A percentile compares a stretch with the other conserved stretches of the same genome.
Evolutionary conservation across 2,797 vertebrate species (phyloP).

Genomic region (Allobates femoralis): DNA sequence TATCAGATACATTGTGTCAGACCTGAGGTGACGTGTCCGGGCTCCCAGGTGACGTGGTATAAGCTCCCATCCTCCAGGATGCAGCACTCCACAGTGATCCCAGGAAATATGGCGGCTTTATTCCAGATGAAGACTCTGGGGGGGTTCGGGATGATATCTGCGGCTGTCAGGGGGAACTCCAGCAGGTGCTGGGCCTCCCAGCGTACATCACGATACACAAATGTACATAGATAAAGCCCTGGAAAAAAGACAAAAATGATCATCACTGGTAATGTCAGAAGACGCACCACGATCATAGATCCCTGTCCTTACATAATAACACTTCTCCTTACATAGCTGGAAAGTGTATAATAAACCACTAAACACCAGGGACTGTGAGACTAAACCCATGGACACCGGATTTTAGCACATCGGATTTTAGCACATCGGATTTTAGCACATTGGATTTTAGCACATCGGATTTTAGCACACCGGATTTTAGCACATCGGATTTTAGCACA

Average conservation of each 20-base stretch:
- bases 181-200: constrained; percentile 59
- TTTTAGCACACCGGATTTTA: too few relatives aligned
- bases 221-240: constrained; percentile 68
- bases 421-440: too few relatives aligned
- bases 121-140: constrained; percentile 65
- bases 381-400: too few relatives aligned
- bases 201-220: constrained; percentile 54
- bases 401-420: too few relatives aligned
- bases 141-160: constrained; percentile 61
- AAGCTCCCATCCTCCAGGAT: constrained; percentile 28
- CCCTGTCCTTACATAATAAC: too few relatives aligned
- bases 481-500: too few relatives aligned
- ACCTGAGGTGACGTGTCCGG: constrained; percentile 17
- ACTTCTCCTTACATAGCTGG: too few relatives aligned
- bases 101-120: neutral
- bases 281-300: neutral
- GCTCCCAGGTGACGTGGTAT: constrained; percentile 66
- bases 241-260: neutral
- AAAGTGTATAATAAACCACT: too few relatives aligned
- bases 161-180: constrained; percentile 47
- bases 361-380: neutral
- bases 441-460: too few relatives aligned
- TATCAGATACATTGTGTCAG: neutral
- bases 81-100: constrained; percentile 69
- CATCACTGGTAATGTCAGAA: neutral